Conservation (phyloP, 2,113 vertebrate genomes). For the Cottus gobio region DNA sequence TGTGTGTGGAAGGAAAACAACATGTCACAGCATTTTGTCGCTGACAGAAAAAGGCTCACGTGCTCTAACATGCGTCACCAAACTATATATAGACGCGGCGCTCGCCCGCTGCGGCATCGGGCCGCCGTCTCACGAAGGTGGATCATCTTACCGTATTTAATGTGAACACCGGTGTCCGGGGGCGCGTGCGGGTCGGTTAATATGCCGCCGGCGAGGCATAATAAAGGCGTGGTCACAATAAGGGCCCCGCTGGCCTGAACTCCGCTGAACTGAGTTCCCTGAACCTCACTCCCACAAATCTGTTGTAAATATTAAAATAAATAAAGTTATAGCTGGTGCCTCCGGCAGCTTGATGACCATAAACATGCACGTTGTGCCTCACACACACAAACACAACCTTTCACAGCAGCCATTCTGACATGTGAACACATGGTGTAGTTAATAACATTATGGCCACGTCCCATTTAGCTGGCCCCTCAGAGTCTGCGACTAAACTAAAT, state of each 20-base stretch:
- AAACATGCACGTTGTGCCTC: conserved; percentile 15
- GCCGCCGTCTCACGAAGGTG: conserved; percentile 17
- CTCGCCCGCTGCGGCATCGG: background rate
- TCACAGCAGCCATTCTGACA: background rate
- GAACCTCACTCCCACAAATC: too few species aligned
- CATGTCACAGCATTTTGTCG: background rate
- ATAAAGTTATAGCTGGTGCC: background rate
- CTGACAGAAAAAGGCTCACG: background rate
- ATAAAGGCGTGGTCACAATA: conserved; percentile 64
- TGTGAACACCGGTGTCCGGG: conserved; percentile 56
- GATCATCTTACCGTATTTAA: conserved; percentile 56
- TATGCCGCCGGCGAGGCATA: conserved; percentile 63
- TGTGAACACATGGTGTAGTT: too few species aligned
- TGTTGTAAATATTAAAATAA: too few species aligned
- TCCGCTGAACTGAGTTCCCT: conserved; percentile 28
- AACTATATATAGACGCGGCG: background rate
- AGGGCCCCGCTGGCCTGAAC: too few species aligned
- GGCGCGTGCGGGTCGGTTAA: conserved; percentile 51
- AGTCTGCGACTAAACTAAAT: too few species aligned
- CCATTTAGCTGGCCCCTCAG: too few species aligned
- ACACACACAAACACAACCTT: conserved; percentile 32
- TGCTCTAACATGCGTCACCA: background rate
- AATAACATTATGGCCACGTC: too few species aligned
- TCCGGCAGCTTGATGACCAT: conserved; percentile 24
- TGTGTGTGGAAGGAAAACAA: too few species aligned